phyloP scores from a whole-genome alignment of 2,888 invertebrate species.

The Teleiodes luculella region DNA sequence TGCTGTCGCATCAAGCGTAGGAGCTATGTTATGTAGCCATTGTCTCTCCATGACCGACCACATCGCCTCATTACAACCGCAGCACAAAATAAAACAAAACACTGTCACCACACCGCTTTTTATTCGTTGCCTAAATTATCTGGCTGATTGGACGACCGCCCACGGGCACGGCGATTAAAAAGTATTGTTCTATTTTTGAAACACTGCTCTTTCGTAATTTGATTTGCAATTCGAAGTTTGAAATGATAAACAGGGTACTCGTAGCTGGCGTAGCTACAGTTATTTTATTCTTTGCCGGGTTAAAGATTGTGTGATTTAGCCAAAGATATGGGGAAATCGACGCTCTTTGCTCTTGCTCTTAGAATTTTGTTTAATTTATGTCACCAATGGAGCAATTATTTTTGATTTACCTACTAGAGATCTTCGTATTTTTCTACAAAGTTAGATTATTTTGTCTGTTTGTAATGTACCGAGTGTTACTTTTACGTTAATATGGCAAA shows the following conservation, averaged over 20 bases:
- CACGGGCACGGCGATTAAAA: slow-evolving; percentile 24
- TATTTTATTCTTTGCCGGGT: no score
- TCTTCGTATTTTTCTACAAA: no score
- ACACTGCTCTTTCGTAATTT: slow-evolving; percentile 22
- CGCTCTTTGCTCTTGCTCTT: no score
- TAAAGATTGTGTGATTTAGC: no score
- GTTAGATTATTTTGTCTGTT: background rate
- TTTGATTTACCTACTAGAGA: no score
- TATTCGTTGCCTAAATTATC: slow-evolving; percentile 25
- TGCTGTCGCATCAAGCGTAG: no score
- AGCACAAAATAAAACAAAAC: slow-evolving; percentile 12
- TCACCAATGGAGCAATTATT: no score
- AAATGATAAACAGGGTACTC: background rate
- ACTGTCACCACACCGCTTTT: slow-evolving; percentile 18
- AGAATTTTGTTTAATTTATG: no score
- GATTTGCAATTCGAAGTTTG: slow-evolving; percentile 20
- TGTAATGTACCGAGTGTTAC: no score
- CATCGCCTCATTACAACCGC: slow-evolving; percentile 24
- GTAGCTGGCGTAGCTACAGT: no score
- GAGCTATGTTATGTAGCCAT: slow-evolving; percentile 11
- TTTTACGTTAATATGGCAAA: no score
- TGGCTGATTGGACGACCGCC: slow-evolving; percentile 23
- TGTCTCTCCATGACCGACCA: slow-evolving; percentile 19
- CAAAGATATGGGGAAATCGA: no score
- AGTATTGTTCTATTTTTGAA: slow-evolving; percentile 26